A percentile compares a stretch with the other conserved stretches of the same genome.
phyloP scores from a whole-genome alignment of 2,113 vertebrate genomes.

The Vicugna pacos region DNA sequence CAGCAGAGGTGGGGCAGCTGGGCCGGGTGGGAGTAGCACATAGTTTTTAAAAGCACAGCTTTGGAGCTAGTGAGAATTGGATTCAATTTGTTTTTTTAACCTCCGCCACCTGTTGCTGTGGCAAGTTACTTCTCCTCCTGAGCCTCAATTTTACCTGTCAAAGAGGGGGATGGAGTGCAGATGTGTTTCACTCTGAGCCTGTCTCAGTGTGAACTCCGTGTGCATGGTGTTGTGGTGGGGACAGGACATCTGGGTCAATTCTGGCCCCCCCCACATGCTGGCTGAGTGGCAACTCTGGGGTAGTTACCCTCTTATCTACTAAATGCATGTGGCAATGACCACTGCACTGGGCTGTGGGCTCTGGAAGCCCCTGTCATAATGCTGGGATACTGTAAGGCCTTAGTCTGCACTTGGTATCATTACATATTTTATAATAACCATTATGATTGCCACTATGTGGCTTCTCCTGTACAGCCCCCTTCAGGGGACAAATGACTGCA shows the following conservation, averaged over 20 bases:
- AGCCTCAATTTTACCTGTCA: background rate
- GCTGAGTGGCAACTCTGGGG: background rate
- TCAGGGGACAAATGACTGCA: background rate
- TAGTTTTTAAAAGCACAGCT: background rate
- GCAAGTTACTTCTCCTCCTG: background rate
- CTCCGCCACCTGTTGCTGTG: background rate
- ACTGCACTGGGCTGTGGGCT: background rate
- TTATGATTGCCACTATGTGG: background rate
- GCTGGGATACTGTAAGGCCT: background rate
- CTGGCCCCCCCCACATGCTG: background rate
- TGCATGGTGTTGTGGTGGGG: background rate
- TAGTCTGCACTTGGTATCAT: background rate
- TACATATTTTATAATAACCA: background rate
- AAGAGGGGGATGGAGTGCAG: too few species aligned
- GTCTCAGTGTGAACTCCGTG: background rate
- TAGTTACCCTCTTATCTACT: background rate
- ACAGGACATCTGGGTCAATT: background rate
- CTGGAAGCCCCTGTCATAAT: background rate
- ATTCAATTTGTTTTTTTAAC: background rate
- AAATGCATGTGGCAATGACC: accelerated
- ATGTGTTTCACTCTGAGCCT: background rate
- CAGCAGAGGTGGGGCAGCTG: background rate
- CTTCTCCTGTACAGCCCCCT: background rate
- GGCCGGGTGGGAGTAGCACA: accelerated
- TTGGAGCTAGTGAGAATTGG: background rate